Evolutionary conservation across 1,140 invertebrate species (phyloP).

Genomic region (Conus betulinus): DNA sequence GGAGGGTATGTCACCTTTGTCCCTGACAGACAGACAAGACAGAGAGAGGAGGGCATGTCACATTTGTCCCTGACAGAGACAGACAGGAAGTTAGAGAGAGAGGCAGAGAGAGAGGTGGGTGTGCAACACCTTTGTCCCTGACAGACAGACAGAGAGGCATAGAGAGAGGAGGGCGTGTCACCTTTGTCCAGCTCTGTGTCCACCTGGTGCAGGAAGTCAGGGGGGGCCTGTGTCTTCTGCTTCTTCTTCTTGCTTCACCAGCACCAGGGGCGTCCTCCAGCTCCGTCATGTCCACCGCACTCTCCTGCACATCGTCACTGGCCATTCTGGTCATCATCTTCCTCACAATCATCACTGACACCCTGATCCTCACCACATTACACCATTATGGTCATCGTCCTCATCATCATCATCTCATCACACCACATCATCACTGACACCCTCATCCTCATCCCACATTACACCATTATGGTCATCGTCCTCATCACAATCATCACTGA

Average conservation of each 20-base stretch:
- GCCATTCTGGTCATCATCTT: not conserved
- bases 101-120: not conserved
- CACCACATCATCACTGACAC: too few relatives aligned
- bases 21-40: too few relatives aligned
- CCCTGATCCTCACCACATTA: too few relatives aligned
- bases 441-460: not conserved
- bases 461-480: too few relatives aligned
- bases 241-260: constrained; percentile 75
- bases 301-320: constrained; percentile 62
- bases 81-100: too few relatives aligned
- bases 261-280: constrained; percentile 76
- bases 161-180: constrained; percentile 8
- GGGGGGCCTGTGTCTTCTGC: constrained; percentile 61
- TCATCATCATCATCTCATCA: not conserved
- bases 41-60: not conserved
- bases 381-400: too few relatives aligned
- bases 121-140: too few relatives aligned
- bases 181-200: constrained; percentile 71
- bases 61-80: not conserved
- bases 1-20: too few relatives aligned
- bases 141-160: not conserved
- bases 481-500: not conserved
- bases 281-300: constrained; percentile 75
- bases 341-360: not conserved
- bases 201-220: constrained; percentile 73